Evolutionary conservation across 2,797 vertebrate genomes (phyloP), one percentile per base, ranked within the genome.

Genomic region (Poeciliopsis gracilis): DNA sequence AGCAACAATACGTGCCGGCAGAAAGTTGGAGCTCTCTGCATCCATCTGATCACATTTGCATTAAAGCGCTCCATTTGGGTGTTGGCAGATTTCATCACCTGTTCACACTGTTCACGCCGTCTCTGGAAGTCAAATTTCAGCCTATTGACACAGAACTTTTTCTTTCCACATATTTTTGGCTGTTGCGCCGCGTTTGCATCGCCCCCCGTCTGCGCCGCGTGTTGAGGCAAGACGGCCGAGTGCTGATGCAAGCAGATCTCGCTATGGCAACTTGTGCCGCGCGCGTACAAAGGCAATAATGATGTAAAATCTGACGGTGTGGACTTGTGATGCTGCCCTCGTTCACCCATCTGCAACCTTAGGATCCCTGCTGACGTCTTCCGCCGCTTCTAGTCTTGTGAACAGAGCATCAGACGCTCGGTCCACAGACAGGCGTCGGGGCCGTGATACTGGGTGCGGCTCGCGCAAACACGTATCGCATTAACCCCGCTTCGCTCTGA

Each of bases 161-260:
- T 73, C 73, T 73, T 70, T 82, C 66, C 71, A 74, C 66, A 20
- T 30, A 72, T 82, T 84, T 90, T 87, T 57, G 43, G 41, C 67
- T 66, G 51, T 85, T 88, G 87, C 55, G 30, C 71, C 0, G 61
- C 0, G 76, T 86, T 89, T 86, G 87, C 86, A 77, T 87, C 16
- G 84, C 80, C 76, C 36, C 30, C 51, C 1, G 11, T 84, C 77
- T 82, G 45, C 25, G 4, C 38, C 4, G 46, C 86, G 33, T 53
- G 80, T 85, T 85, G 86, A 89, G 88, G 89, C 91, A 90, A 92
- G 90, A 87, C 25, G 1, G 71, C 81, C 10, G 78, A 87, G 70
- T 76, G 84, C 87, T 94, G 92, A 93, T 90, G 92, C 89, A 93
- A 93, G 84, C 82, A 70, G 53, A 77, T 82, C 63, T 72, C 77